Base-by-base conservation (phyloP, 2,113 vertebrate species). In the Tenrec ecaudatus region DNA sequence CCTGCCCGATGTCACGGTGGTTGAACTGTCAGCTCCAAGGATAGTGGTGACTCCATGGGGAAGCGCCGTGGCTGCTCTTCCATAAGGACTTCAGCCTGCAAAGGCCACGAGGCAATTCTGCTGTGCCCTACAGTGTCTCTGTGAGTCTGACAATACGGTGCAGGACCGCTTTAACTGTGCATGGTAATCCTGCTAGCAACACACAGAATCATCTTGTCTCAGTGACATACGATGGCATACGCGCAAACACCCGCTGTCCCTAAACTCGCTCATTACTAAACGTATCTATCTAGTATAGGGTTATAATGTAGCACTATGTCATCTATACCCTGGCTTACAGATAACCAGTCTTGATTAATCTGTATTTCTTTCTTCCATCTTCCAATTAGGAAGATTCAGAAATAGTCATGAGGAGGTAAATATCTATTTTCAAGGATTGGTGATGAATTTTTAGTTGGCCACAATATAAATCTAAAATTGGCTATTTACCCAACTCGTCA, bases 381-480 rank as follows among this genome's bases (percentile, higher is more conserved):
- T 62, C 71, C 2, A 43, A 31, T 69, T 40, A 69, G 7, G 7
- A 87, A 0, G 14, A 15, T 64, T 3, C n/a, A 58, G 38, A 90
- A 77, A 80, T 69, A 86, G 1, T 84, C 64, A 81, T 78, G 43
- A 64, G 76, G 78, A 86, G 3, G 10, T 79, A 27, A 87, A 22
- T n/a, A 58, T 58, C 60, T 80, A 10, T 81, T 82, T 29, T 7
- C 6, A 82, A 71, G 15, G 62, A 78, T 3, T 1, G 33, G 2
- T 69, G 3, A 69, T 31, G 4, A 7, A 22, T 84, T 84, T 27
- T 60, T 82, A 47, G 20, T 27, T 88, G 22, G 57, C 22, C 36
- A 75, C 33, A 84, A 71, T 71, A 36, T 7, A 66, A 12, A 76
- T 89, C 33, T 83, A 86, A 89, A 93, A 78, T 36, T 83, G 77